A percentile compares a stretch with the other conserved stretches of the same genome.
These are phyloP conservation scores for Zygogramma bicolorata DNA, from an alignment of 2,888 invertebrate species.

Conservation along the genomic window DNA sequence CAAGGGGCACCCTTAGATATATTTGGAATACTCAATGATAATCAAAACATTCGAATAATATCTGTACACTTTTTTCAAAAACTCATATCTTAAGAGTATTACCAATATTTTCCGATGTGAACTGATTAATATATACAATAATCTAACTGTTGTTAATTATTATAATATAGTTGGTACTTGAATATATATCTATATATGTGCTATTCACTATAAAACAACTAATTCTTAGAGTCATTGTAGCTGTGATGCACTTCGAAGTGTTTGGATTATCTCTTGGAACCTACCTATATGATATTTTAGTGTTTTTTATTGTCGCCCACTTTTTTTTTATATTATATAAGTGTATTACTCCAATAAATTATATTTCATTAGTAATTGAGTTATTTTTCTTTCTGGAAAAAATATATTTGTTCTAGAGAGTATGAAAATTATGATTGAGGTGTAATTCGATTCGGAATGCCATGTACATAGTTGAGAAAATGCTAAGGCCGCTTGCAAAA, in stretches of 20 bases:
- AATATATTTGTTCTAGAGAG: too few relatives aligned
- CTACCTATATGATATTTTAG: conserved; percentile 5
- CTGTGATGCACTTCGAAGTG: conserved; percentile 39
- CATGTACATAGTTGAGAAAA: too few relatives aligned
- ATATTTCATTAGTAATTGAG: conserved; percentile 29
- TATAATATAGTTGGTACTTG: conserved; percentile 18
- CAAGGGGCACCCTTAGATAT: neutral
- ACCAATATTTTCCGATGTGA: conserved; percentile 24
- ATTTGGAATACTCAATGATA: neutral
- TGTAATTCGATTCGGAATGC: too few relatives aligned
- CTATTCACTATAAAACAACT: conserved; percentile 28
- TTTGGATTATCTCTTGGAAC: conserved; percentile 22
- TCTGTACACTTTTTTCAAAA: neutral
- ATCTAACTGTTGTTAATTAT: conserved; percentile 37
- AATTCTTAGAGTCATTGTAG: conserved; percentile 28
- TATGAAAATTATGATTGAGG: too few relatives aligned
- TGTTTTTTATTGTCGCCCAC: neutral
- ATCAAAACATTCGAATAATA: too few relatives aligned
- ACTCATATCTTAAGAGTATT: conserved; percentile 7
- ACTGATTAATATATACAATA: conserved; percentile 25
- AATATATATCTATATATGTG: conserved; percentile 35
- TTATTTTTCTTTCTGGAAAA: conserved; percentile 16
- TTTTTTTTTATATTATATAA: conserved; percentile 9
- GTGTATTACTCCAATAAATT: conserved; percentile 19
- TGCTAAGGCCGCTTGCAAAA: too few relatives aligned